These are phyloP conservation scores for Halocynthia roretzi DNA, from an alignment of 23 tunicate species.

Conservation along the genomic window DNA sequence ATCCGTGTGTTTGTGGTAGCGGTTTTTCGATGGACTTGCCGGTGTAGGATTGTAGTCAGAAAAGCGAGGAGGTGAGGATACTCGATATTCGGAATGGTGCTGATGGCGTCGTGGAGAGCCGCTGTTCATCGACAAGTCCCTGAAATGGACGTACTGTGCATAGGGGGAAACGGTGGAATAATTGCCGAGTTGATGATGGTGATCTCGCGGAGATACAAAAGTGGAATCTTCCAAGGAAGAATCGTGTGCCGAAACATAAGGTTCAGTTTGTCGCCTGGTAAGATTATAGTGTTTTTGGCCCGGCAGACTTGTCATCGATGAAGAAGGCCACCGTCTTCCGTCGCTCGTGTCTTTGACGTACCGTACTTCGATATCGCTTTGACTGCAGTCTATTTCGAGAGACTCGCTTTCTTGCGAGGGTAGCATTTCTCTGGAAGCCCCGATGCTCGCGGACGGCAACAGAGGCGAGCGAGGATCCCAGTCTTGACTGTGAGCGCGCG, in stretches of 20 bases:
- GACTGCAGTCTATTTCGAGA: slow-evolving; percentile 83
- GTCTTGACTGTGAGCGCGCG: slow-evolving; percentile 8
- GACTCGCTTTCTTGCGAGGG: slow-evolving; percentile 18
- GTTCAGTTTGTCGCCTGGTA: slow-evolving; percentile 8
- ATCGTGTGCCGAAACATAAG: slow-evolving; percentile 3
- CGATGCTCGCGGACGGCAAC: not conserved
- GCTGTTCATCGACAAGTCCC: not conserved
- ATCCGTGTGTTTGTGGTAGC: slow-evolving; percentile 25
- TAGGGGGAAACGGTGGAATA: not conserved
- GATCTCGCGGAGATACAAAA: not conserved
- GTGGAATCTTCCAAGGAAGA: not conserved
- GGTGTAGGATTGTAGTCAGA: slow-evolving; percentile 38
- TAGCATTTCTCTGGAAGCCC: not conserved
- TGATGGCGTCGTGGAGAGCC: not conserved
- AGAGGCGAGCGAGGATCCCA: slow-evolving; percentile 19
- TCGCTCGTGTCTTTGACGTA: slow-evolving; percentile 27
- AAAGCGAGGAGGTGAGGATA: slow-evolving; percentile 22
- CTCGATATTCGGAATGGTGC: slow-evolving; percentile 1
- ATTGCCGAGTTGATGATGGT: not conserved
- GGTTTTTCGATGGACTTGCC: slow-evolving; percentile 28
- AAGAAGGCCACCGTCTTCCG: slow-evolving; percentile 5
- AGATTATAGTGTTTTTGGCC: slow-evolving; percentile 18
- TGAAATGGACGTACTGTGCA: slow-evolving; percentile 14
- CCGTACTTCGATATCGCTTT: slow-evolving; percentile 87
- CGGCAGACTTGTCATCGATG: slow-evolving; percentile 4